These are phyloP conservation scores for Glossophaga mutica DNA, from an alignment of 2,797 vertebrate genomes.

Conservation along the genomic window DNA sequence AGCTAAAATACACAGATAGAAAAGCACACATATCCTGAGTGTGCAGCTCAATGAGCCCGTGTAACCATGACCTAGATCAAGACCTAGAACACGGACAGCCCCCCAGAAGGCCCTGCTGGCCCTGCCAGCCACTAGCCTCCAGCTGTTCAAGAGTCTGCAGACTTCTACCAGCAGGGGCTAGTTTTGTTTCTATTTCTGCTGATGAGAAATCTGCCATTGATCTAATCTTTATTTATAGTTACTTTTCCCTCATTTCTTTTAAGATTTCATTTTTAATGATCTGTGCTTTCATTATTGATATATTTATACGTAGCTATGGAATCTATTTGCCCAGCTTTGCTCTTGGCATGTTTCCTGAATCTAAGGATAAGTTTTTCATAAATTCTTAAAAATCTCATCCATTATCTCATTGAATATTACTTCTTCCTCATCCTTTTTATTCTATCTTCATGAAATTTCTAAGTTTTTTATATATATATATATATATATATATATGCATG, in stretches of 20 bases:
- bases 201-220: background rate
- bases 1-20: background rate
- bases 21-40: background rate
- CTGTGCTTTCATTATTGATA: background rate
- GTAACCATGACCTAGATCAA: background rate
- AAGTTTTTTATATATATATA: too few relatives aligned
- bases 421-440: background rate
- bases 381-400: background rate
- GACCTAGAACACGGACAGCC: background rate
- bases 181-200: background rate
- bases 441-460: background rate
- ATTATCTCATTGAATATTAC: background rate
- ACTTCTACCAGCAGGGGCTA: background rate
- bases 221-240: background rate
- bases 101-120: background rate
- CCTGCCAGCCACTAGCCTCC: background rate
- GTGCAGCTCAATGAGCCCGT: background rate
- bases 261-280: background rate
- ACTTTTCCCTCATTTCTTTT: background rate
- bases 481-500: too few relatives aligned
- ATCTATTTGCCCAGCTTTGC: background rate
- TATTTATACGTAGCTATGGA: background rate
- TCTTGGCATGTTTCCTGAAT: background rate
- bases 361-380: background rate
- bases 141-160: background rate